Evolutionary conservation across 1,140 invertebrate genomes (phyloP), one percentile per base, ranked within the genome.

Genomic region (Cotesia glomerata): DNA sequence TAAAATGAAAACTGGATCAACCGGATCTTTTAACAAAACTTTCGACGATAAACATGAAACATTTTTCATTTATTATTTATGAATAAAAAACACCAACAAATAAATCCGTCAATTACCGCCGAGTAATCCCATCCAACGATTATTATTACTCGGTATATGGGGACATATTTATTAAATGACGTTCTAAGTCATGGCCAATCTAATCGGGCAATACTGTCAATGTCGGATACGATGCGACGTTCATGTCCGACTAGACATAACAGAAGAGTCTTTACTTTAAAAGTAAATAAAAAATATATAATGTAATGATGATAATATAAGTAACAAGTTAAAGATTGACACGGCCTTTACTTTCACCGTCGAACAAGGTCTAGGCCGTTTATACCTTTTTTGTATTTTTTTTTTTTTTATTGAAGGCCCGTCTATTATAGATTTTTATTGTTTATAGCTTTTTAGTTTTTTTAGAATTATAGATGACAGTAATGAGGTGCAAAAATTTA

Each of bases 321-420:
- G 34, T 35, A 35, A 32, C 26, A 62, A 18, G 16, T 16, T 11
- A 39, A 56, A 58, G 34, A 65, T 65, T 70, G 76, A 79, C 72
- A 73, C 72, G 73, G 68, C 77, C 73, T 75, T 45, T 74, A 79
- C 81, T 82, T 82, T 82, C 79, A 82, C 81, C 77, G 71, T 82
- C 79, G 73, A 49, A 65, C 80, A 82, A 82, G 81, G 81, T 82
- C 79, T 81, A 80, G 79, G 80, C 76, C 79, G 70, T 66, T 71
- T 51, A 72, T 66, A 45, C 52, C 51, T 65, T 64, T 54, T 54
- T 9, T 62, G 9, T 59, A 35, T 18, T 18, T 61, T 58, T 8
- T 35, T 58, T 16, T 69, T 45, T 26, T 18, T 39, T 13, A 34
- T 26, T 26, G 18, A 26, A 26, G 18, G 18, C 18, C 18, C 18